These are phyloP conservation scores for Bradypodion pumilum DNA, from an alignment of 2,797 vertebrate species.

Conservation along the genomic window DNA sequence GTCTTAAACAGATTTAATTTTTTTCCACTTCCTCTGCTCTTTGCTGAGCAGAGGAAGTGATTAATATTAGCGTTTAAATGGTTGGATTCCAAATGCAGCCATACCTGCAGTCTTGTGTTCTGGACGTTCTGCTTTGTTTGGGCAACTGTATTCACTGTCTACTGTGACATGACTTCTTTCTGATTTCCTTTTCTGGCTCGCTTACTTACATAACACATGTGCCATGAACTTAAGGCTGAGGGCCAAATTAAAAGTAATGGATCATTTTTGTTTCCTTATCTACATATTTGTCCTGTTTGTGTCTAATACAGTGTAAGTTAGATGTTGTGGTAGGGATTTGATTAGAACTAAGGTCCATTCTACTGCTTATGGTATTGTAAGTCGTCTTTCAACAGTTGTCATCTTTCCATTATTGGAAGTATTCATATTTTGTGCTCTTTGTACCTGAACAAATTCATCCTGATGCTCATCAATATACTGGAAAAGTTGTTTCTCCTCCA, in stretches of 20 bases:
- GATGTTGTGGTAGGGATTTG: not conserved
- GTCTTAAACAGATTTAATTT: too few species aligned
- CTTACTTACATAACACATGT: not conserved
- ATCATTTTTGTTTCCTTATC: not conserved
- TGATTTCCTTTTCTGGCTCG: not conserved
- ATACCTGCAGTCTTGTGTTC: not conserved
- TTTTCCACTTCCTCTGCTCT: too few species aligned
- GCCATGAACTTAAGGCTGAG: not conserved
- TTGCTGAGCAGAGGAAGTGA: too few species aligned
- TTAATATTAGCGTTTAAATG: too few species aligned
- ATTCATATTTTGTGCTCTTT: not conserved
- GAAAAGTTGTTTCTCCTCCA: conserved; percentile 60
- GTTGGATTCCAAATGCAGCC: too few species aligned
- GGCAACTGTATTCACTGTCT: not conserved
- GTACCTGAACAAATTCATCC: conserved; percentile 73
- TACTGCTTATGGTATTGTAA: not conserved
- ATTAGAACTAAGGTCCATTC: not conserved
- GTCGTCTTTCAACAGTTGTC: not conserved
- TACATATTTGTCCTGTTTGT: not conserved
- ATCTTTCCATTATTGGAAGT: not conserved
- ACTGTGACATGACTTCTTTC: not conserved
- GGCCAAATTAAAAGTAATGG: not conserved
- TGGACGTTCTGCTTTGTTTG: not conserved
- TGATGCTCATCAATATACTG: conserved; percentile 72
- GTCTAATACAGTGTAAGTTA: not conserved